Evolutionary conservation across 2,113 vertebrate species (phyloP).

Genomic region (Natator depressus): DNA sequence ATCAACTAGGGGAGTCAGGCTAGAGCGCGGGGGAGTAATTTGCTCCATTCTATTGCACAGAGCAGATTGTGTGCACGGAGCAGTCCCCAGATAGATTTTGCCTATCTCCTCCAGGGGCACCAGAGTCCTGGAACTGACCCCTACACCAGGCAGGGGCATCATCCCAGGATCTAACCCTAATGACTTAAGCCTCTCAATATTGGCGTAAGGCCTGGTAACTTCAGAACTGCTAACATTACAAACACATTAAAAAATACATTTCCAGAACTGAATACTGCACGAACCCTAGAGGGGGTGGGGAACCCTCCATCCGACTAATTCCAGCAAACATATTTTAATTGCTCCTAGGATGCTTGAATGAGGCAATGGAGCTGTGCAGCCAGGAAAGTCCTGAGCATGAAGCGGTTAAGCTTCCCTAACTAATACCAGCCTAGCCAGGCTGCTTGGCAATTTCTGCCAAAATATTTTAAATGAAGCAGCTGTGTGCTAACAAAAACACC

Average conservation of each 20-base stretch:
- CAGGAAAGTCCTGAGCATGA: not conserved
- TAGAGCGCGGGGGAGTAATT: not conserved
- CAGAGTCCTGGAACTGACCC: not conserved
- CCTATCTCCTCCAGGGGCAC: not conserved
- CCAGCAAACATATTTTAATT: not conserved
- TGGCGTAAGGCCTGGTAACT: not conserved
- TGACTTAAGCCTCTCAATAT: not conserved
- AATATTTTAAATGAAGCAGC: slow-evolving; percentile 62
- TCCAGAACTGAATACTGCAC: not conserved
- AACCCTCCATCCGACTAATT: not conserved
- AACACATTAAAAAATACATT: not conserved
- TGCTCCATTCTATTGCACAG: not conserved
- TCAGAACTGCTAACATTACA: not conserved
- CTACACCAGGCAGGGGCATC: not conserved
- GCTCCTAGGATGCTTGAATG: not conserved
- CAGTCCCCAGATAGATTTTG: not conserved
- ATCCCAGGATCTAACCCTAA: not conserved
- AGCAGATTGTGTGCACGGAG: not conserved
- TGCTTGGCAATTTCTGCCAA: slow-evolving; percentile 18
- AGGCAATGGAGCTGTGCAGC: too few species aligned
- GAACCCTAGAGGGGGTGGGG: not conserved
- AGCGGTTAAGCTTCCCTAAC: slow-evolving; percentile 32
- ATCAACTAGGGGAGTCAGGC: not conserved
- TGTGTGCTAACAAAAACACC: not conserved
- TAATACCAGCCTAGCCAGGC: not conserved